These are phyloP conservation scores for Pseudois nayaur DNA, from an alignment of 2,113 vertebrate species.

Conservation along the genomic window DNA sequence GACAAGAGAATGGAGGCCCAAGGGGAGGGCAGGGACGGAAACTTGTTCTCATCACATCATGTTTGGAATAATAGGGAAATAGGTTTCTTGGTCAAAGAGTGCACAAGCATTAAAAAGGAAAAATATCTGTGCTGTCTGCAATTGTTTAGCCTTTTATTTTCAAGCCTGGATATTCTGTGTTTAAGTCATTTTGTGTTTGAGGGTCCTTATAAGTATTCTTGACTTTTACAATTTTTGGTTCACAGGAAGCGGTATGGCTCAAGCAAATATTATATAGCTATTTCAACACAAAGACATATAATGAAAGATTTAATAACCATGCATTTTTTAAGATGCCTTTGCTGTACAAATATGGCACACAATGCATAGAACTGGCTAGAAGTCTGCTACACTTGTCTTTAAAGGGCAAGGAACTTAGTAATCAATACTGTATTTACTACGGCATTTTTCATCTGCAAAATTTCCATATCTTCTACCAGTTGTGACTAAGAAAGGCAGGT, in stretches of 20 bases:
- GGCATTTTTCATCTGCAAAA: background rate
- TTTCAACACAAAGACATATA: background rate
- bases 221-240: background rate
- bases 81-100: background rate
- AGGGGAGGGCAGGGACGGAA: background rate
- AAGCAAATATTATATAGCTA: background rate
- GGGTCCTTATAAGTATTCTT: background rate
- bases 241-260: background rate
- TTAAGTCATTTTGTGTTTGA: background rate
- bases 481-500: background rate
- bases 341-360: background rate
- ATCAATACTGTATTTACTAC: background rate
- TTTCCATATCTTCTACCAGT: background rate
- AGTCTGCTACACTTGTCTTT: background rate
- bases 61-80: background rate
- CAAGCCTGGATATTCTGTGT: background rate
- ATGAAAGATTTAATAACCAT: background rate
- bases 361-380: background rate
- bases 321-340: conserved; percentile 17
- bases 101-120: background rate
- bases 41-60: background rate
- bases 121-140: background rate
- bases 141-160: background rate
- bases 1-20: background rate
- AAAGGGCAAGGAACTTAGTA: background rate